Evolutionary conservation across 64 coral and sea anemone genomes (phyloP).

Genomic region (Hydrozoanthus tunicans): DNA sequence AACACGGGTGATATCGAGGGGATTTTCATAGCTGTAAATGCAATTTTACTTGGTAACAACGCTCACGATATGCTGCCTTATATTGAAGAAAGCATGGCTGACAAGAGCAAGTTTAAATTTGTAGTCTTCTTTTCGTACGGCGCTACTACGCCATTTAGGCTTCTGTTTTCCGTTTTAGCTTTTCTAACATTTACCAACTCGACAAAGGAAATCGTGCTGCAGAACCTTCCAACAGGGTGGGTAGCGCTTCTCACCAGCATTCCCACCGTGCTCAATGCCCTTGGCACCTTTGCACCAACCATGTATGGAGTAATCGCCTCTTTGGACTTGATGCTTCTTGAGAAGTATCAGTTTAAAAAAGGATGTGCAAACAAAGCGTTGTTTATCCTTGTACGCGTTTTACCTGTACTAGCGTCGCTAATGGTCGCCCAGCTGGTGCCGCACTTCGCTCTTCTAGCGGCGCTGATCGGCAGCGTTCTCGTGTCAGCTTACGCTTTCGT

Average conservation of each 20-base stretch:
- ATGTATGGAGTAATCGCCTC: conserved; percentile 25
- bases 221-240: conserved; percentile 24
- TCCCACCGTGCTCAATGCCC: not conserved
- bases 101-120: conserved; percentile 37
- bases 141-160: conserved; percentile 12
- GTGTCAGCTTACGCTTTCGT: conserved; percentile 29
- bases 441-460: conserved; percentile 22
- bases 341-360: not conserved
- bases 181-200: conserved; percentile 16
- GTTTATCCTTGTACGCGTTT: conserved; percentile 25
- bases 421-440: not conserved
- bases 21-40: conserved; percentile 28
- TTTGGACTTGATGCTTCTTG: conserved; percentile 18
- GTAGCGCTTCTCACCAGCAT: not conserved
- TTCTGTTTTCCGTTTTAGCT: conserved; percentile 5
- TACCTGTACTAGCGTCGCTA: not conserved
- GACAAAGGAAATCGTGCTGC: conserved; percentile 19
- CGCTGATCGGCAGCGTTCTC: conserved; percentile 17
- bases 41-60: conserved; percentile 44
- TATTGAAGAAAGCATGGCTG: conserved; percentile 31
- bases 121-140: conserved; percentile 36
- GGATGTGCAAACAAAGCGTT: not conserved
- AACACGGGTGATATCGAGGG: not conserved
- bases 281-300: conserved; percentile 3
- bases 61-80: conserved; percentile 36